Base-by-base conservation (phyloP, 2,888 invertebrate species). In the Drosophila diplacantha region DNA sequence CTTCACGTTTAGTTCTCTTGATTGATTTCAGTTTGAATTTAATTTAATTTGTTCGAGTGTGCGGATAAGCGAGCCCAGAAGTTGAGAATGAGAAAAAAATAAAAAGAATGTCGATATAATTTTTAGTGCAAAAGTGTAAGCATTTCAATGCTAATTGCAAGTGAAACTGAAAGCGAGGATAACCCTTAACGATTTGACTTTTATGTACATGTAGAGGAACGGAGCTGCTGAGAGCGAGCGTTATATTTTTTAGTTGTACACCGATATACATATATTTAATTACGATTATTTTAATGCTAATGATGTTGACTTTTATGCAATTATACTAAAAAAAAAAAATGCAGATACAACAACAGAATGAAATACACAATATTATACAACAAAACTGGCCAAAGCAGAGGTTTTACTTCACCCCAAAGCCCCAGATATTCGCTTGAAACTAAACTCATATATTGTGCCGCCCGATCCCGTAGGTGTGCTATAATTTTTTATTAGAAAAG, bases 71-170 rank as follows among this genome's bases (percentile, higher is more conserved):
- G 26, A 65, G 49, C 26, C 24, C 39, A 47, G 18, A 56, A 46
- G 38, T 32, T 64, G 52, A 56, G 35, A 57, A 46, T 46, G 44
- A 46, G 31, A 14, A 31, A 11, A 44, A 47, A 74, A 68, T 49
- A 59, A 65, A 76, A 80, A 72, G 74, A 66, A 79, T 78, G 77
- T 78, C 77, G 77, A 78, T 78, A 78, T 78, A 81, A 76, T 81
- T 78, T 68, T 76, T 76, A 81, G 76, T 68, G 70, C 68, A 73
- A 61, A 41, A 68, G 54, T 60, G 55, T 43, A 41, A 49, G 55
- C 35, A 22, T 53, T 51, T 55, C 26, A 37, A 34, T 39, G 39
- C 56, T 56, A 44, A 46, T 69, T 76, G 80, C 80, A 79, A 73
- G 53, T 66, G 38, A 69, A 81, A 73, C 51, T 43, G 34, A 61